phyloP scores from a whole-genome alignment of 1,140 invertebrate genomes.

The Ceratina australensis region DNA sequence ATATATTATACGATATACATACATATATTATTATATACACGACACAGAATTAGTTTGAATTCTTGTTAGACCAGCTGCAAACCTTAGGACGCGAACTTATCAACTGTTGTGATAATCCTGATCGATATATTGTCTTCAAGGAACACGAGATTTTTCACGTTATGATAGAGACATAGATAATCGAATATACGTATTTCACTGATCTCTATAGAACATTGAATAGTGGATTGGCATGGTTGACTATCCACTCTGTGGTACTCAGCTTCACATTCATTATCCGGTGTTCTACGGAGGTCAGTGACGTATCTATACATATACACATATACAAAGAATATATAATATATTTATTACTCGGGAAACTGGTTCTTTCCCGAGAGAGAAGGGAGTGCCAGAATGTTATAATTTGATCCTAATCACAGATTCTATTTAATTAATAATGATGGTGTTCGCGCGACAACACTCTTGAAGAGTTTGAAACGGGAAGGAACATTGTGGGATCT shows the following conservation, averaged over 20 bases:
- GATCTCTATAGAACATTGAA: too few relatives aligned
- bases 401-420: constrained; percentile 33
- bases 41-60: constrained; percentile 20
- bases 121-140: constrained; percentile 23
- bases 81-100: constrained; percentile 24
- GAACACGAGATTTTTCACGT: constrained; percentile 40
- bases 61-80: constrained; percentile 31
- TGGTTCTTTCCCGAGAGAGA: background rate
- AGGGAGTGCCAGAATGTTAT: constrained; percentile 20
- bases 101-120: constrained; percentile 37
- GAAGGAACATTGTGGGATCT: background rate
- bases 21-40: constrained; percentile 7
- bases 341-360: constrained; percentile 27
- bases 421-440: constrained; percentile 36
- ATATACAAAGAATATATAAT: constrained; percentile 8
- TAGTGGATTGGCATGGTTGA: too few relatives aligned
- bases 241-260: too few relatives aligned
- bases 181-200: constrained; percentile 31
- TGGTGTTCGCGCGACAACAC: constrained; percentile 21
- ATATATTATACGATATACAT: background rate
- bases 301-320: background rate
- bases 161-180: constrained; percentile 21
- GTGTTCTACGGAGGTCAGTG: too few relatives aligned
- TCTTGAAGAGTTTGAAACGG: background rate
- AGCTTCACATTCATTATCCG: too few relatives aligned